Conservation (phyloP, 2,113 vertebrate species). For the Halcyon malimbica region DNA sequence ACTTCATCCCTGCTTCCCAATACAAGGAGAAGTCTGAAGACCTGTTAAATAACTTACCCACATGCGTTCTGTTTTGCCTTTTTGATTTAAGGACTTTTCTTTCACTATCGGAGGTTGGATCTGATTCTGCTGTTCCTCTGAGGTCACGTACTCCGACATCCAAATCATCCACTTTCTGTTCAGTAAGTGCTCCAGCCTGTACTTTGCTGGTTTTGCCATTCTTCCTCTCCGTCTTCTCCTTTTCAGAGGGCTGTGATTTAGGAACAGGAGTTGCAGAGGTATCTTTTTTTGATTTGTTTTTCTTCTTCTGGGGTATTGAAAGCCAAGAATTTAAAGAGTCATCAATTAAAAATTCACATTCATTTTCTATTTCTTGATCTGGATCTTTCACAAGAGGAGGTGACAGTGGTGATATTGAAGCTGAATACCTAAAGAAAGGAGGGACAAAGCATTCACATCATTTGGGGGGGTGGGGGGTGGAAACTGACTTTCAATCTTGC, state of each 20-base stretch:
- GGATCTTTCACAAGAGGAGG: not conserved
- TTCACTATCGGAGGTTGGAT: not conserved
- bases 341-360: slow-evolving; percentile 78
- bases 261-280: not conserved
- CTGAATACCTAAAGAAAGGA: slow-evolving; percentile 32
- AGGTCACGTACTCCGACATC: not conserved
- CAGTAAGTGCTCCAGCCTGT: not conserved
- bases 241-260: not conserved
- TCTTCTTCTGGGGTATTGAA: slow-evolving; percentile 49
- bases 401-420: not conserved
- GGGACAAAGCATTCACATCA: not conserved
- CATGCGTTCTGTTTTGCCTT: not conserved
- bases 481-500: not conserved
- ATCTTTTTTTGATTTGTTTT: not conserved
- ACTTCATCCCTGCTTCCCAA: not conserved
- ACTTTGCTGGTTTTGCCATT: not conserved
- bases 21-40: not conserved
- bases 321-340: slow-evolving; percentile 61
- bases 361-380: slow-evolving; percentile 34
- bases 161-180: not conserved
- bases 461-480: accelerated
- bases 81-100: not conserved
- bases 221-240: not conserved
- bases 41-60: slow-evolving; percentile 44
- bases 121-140: not conserved